phyloP scores from a whole-genome alignment of 1,140 invertebrate genomes.

The Drosophila pruinosa region DNA sequence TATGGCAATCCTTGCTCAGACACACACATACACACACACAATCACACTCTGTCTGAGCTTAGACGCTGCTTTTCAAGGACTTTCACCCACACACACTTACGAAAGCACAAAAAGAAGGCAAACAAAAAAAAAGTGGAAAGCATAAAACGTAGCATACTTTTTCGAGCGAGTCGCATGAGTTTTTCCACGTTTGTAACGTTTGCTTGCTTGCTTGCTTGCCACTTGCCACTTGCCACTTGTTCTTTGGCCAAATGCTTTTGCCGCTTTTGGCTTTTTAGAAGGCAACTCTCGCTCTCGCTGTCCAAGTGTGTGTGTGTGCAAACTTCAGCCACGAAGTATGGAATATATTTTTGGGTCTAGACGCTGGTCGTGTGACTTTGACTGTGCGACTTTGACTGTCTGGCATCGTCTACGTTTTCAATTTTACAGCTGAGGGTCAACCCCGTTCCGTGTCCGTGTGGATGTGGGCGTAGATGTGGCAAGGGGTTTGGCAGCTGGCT shows the following conservation, averaged over 20 bases:
- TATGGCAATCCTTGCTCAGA: constrained; percentile 14
- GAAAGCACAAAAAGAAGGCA: constrained; percentile 14
- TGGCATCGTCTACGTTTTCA: constrained; percentile 46
- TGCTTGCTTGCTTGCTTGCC: constrained; percentile 33
- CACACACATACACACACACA: background rate
- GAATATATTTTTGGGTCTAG: constrained; percentile 77
- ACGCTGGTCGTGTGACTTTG: constrained; percentile 40
- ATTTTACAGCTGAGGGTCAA: constrained; percentile 45
- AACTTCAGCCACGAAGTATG: constrained; percentile 69
- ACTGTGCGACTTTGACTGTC: constrained; percentile 34
- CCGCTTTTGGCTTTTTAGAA: constrained; percentile 44
- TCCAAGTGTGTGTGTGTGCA: constrained; percentile 37
- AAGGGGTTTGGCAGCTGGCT: background rate
- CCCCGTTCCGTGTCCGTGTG: constrained; percentile 17
- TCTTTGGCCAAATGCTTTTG: constrained; percentile 53
- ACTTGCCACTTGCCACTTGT: constrained; percentile 54
- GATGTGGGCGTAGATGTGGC: background rate
- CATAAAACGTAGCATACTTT: constrained; percentile 74
- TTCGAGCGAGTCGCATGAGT: constrained; percentile 72
- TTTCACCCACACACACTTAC: constrained; percentile 36
- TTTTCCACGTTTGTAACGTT: constrained; percentile 66
- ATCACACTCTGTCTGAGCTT: constrained; percentile 38
- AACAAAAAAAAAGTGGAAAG: constrained; percentile 30
- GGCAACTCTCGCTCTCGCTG: constrained; percentile 15
- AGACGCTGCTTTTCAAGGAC: constrained; percentile 73